These are phyloP conservation scores for Nymphalis polychloros DNA, from an alignment of 2,888 invertebrate genomes.

Conservation along the genomic window DNA sequence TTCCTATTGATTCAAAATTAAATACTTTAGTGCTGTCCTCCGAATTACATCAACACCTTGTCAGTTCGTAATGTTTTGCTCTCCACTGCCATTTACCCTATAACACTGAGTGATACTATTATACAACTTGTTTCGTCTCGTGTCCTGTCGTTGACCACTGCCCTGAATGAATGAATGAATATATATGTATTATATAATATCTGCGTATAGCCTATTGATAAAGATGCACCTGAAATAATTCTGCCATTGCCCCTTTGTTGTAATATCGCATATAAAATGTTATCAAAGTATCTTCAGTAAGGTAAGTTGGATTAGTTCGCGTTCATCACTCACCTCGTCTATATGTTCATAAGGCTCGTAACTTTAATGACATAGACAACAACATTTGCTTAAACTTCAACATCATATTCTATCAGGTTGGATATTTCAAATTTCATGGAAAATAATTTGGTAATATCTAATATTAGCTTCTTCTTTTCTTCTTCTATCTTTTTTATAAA, in stretches of 20 bases:
- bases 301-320: constrained; percentile 30
- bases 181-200: neutral
- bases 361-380: constrained; percentile 51
- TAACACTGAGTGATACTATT: too few relatives aligned
- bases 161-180: neutral
- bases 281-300: neutral
- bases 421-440: constrained; percentile 9
- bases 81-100: too few relatives aligned
- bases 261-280: neutral
- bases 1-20: too few relatives aligned
- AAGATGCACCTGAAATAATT: too few relatives aligned
- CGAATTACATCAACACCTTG: too few relatives aligned
- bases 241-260: neutral
- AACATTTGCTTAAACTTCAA: constrained; percentile 13
- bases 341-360: constrained; percentile 13
- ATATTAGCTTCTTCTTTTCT: too few relatives aligned
- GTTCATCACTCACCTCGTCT: constrained; percentile 6
- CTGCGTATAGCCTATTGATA: neutral
- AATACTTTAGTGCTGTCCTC: too few relatives aligned
- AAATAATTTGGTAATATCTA: neutral
- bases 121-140: too few relatives aligned
- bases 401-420: constrained; percentile 3
- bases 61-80: too few relatives aligned
- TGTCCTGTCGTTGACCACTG: neutral
- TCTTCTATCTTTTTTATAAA: too few relatives aligned